Evolutionary conservation across 2,113 vertebrate genomes (phyloP).

Genomic region (Trinectes maculatus): DNA sequence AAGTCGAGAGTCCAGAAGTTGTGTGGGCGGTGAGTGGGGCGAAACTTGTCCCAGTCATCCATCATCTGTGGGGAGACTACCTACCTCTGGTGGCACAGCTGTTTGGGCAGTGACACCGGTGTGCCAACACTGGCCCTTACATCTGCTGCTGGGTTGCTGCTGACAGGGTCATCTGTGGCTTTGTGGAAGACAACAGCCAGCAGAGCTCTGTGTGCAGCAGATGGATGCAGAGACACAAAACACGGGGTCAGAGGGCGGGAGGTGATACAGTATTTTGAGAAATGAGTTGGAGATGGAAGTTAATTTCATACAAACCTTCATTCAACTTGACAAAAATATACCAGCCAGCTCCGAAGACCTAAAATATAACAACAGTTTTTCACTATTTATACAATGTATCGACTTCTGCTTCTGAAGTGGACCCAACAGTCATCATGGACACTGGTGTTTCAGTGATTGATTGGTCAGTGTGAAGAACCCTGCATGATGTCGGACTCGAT

Average conservation of each 20-base stretch:
- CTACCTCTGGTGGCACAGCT: slow-evolving; percentile 73
- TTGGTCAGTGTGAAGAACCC: too few species aligned
- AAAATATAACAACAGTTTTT: too few species aligned
- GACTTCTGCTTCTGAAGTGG: too few species aligned
- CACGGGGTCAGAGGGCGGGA: slow-evolving; percentile 17
- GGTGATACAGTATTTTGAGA: slow-evolving; percentile 46
- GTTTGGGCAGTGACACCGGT: slow-evolving; percentile 61
- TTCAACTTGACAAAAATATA: slow-evolving; percentile 13
- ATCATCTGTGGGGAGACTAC: slow-evolving; percentile 58
- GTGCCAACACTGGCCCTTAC: slow-evolving; percentile 58
- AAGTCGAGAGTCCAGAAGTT: slow-evolving; percentile 52
- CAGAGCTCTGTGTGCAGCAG: slow-evolving; percentile 8
- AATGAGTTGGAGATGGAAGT: slow-evolving; percentile 43
- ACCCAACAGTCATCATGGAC: too few species aligned
- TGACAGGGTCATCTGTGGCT: slow-evolving; percentile 53
- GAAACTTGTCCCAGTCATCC: slow-evolving; percentile 55
- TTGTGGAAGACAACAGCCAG: slow-evolving; percentile 40
- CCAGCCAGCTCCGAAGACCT: neutral
- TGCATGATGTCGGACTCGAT: too few species aligned
- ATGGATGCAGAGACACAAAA: slow-evolving; percentile 28
- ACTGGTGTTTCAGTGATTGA: too few species aligned
- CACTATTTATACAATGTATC: too few species aligned
- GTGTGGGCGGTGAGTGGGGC: slow-evolving; percentile 38
- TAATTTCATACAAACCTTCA: slow-evolving; percentile 37
- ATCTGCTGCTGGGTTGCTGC: slow-evolving; percentile 62